These are phyloP conservation scores for Lithobates pipiens DNA, from an alignment of 2,797 vertebrate species.

Conservation along the genomic window DNA sequence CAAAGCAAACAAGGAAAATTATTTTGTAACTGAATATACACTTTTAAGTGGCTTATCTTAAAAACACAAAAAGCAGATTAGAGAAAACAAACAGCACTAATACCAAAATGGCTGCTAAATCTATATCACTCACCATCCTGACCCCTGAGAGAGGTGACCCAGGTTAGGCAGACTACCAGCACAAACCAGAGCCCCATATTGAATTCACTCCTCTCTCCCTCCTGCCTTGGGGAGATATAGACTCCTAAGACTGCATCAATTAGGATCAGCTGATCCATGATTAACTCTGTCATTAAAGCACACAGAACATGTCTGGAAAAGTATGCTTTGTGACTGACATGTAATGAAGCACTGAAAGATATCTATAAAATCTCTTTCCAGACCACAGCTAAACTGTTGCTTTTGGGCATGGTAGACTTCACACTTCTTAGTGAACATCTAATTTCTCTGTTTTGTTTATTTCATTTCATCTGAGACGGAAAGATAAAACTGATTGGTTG, in stretches of 20 bases:
- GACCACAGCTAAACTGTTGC: too few relatives aligned
- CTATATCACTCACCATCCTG: conserved; percentile 26
- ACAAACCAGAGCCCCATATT: conserved; percentile 21
- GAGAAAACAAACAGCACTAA: neutral
- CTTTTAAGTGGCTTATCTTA: neutral
- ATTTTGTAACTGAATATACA: neutral
- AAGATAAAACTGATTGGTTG: too few relatives aligned
- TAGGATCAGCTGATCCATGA: conserved; percentile 22
- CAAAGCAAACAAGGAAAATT: neutral
- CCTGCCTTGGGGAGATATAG: neutral
- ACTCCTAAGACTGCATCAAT: neutral
- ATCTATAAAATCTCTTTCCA: too few relatives aligned
- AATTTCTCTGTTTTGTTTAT: too few relatives aligned
- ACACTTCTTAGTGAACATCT: too few relatives aligned
- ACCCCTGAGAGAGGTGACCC: neutral
- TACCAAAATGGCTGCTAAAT: neutral
- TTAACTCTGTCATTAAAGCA: too few relatives aligned
- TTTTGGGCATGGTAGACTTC: too few relatives aligned
- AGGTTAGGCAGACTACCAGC: neutral
- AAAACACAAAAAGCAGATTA: neutral
- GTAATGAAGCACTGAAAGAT: too few relatives aligned
- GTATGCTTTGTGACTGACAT: too few relatives aligned
- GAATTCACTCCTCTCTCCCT: neutral
- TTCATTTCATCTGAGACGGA: too few relatives aligned
- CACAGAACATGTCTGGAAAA: too few relatives aligned